These are phyloP conservation scores for Agrypnus murinus DNA, from an alignment of 2,888 invertebrate genomes.

Conservation along the genomic window DNA sequence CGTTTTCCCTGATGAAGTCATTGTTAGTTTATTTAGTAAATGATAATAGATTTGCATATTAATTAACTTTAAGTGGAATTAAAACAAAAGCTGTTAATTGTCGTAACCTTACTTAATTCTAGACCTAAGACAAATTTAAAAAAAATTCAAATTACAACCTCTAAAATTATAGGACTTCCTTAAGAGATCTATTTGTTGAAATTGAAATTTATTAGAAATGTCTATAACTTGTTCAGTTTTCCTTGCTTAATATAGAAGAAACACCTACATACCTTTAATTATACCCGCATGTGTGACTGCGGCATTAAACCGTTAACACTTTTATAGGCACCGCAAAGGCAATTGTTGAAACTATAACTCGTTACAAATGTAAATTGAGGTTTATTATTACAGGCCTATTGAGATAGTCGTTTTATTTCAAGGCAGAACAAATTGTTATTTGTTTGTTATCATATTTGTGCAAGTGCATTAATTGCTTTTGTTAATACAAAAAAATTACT, in stretches of 20 bases:
- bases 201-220: neutral
- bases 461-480: too few species aligned
- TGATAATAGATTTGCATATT: slow-evolving; percentile 6
- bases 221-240: neutral
- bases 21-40: slow-evolving; percentile 5
- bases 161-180: slow-evolving; percentile 16
- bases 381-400: slow-evolving; percentile 6
- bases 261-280: slow-evolving; percentile 13
- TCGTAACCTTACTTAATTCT: slow-evolving; percentile 3
- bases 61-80: neutral
- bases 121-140: neutral
- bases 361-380: neutral
- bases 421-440: too few species aligned
- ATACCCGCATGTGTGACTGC: neutral
- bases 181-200: neutral
- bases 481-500: too few species aligned
- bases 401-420: too few species aligned
- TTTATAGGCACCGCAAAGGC: slow-evolving; percentile 10
- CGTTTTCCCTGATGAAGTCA: neutral
- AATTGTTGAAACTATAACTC: neutral
- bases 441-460: too few species aligned
- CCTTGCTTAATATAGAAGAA: neutral
- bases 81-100: slow-evolving; percentile 2
- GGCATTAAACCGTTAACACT: neutral
- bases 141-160: slow-evolving; percentile 20